These are phyloP conservation scores for Phalacrocorax brasilianus DNA, from an alignment of 2,113 vertebrate genomes.

Conservation along the genomic window DNA sequence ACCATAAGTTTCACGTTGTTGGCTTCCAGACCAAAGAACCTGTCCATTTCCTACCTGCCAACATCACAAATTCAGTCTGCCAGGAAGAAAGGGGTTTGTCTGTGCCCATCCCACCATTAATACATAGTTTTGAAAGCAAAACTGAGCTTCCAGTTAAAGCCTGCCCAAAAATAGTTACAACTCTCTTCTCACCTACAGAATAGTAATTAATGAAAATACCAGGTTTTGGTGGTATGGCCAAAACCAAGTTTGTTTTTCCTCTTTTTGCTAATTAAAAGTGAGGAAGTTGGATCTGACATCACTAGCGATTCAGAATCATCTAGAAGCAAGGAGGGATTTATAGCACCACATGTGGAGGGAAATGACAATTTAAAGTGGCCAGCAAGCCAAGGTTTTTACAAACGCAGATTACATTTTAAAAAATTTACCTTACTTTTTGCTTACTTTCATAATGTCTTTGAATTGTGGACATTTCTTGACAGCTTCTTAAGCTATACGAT, in stretches of 20 bases:
- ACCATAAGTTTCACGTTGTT: fast-evolving
- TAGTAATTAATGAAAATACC: not conserved
- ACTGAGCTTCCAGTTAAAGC: not conserved
- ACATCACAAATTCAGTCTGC: not conserved
- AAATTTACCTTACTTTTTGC: not conserved
- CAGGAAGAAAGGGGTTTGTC: not conserved
- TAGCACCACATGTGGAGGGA: not conserved
- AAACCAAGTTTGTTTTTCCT: not conserved
- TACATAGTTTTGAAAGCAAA: not conserved
- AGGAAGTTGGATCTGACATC: not conserved
- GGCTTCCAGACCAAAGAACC: not conserved
- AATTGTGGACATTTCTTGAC: not conserved
- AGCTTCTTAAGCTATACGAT: not conserved
- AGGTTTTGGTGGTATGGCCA: not conserved
- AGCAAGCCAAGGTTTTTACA: not conserved
- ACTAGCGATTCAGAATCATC: not conserved
- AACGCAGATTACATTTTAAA: not conserved
- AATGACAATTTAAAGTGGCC: not conserved
- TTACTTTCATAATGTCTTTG: not conserved
- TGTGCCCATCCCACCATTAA: not conserved
- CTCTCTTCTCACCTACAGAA: not conserved
- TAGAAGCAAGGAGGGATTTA: not conserved
- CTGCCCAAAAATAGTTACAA: not conserved
- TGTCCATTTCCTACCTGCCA: not conserved
- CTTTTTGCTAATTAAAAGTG: not conserved